These are phyloP conservation scores for Pseudochromis fuscus DNA, from an alignment of 2,797 vertebrate species.

Conservation along the genomic window DNA sequence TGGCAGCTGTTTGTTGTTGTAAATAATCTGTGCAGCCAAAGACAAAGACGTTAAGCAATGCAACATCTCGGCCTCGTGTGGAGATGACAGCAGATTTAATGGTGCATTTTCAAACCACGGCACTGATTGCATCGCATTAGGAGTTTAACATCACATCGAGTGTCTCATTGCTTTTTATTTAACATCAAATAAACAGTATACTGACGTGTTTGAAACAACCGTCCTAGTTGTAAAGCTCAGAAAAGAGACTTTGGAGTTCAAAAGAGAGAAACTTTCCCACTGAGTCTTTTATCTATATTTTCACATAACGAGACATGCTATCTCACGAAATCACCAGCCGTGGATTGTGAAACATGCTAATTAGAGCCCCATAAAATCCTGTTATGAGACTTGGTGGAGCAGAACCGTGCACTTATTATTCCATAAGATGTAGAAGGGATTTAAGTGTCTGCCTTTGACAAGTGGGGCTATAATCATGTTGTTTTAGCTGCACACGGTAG, in stretches of 20 bases:
- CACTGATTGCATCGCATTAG: background rate
- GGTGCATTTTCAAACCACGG: background rate
- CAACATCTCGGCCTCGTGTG: background rate
- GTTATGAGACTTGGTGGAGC: constrained; percentile 13
- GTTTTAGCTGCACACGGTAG: background rate
- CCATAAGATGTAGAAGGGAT: constrained; percentile 37
- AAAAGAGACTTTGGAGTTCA: constrained; percentile 15
- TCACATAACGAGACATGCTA: constrained; percentile 19
- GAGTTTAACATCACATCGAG: no score
- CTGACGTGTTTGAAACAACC: background rate
- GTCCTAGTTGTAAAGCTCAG: background rate
- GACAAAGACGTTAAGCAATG: background rate
- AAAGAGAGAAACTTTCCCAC: constrained; percentile 8
- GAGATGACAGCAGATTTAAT: no score
- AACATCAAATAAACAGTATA: background rate
- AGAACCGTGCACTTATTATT: constrained; percentile 11
- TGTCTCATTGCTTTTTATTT: constrained; percentile 1
- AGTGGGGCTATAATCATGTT: constrained; percentile 35
- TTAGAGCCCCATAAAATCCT: constrained; percentile 47
- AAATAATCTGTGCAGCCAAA: constrained; percentile 3
- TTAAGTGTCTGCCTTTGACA: constrained; percentile 25
- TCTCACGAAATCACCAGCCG: constrained; percentile 17
- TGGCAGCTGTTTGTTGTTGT: constrained; percentile 6
- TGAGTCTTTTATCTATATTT: constrained; percentile 2
- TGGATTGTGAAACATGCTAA: constrained; percentile 38